These are phyloP conservation scores for Lampris megalopsis DNA, from an alignment of 2,113 vertebrate species.

Conservation along the genomic window DNA sequence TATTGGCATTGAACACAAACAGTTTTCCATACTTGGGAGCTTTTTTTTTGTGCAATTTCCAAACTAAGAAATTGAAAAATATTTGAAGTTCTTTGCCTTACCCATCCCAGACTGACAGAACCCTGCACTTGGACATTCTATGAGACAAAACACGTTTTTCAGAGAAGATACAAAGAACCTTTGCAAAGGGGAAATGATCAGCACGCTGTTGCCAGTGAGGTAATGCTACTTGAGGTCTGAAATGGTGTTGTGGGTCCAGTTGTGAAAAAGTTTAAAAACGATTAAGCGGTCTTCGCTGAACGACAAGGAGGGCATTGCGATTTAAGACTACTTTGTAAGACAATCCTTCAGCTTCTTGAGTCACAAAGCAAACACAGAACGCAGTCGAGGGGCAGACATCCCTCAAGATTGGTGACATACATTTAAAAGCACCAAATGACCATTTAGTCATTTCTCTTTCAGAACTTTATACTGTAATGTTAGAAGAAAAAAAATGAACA, in stretches of 20 bases:
- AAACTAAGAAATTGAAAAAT: background rate
- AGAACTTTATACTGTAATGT: slow-evolving; percentile 63
- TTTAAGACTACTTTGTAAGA: slow-evolving; percentile 53
- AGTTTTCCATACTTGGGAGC: background rate
- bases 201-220: slow-evolving; percentile 46
- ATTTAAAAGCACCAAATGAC: slow-evolving; percentile 73
- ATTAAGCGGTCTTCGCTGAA: slow-evolving; percentile 21
- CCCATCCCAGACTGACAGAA: slow-evolving; percentile 18
- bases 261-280: slow-evolving; percentile 36
- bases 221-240: slow-evolving; percentile 66
- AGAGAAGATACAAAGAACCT: slow-evolving; percentile 17
- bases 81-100: background rate
- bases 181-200: background rate
- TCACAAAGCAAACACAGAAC: slow-evolving; percentile 29
- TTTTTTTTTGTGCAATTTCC: background rate
- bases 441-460: slow-evolving; percentile 52
- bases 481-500: slow-evolving; percentile 32
- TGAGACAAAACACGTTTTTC: slow-evolving; percentile 13
- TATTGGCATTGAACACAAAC: background rate
- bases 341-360: slow-evolving; percentile 1
- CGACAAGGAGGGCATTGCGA: background rate
- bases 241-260: slow-evolving; percentile 54
- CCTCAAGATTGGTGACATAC: slow-evolving; percentile 48
- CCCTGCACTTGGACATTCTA: slow-evolving; percentile 30
- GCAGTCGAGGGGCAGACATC: slow-evolving; percentile 39